Evolutionary conservation across 2,797 vertebrate species (phyloP), one percentile per base, ranked within the genome.

Genomic region (Mallotus villosus): DNA sequence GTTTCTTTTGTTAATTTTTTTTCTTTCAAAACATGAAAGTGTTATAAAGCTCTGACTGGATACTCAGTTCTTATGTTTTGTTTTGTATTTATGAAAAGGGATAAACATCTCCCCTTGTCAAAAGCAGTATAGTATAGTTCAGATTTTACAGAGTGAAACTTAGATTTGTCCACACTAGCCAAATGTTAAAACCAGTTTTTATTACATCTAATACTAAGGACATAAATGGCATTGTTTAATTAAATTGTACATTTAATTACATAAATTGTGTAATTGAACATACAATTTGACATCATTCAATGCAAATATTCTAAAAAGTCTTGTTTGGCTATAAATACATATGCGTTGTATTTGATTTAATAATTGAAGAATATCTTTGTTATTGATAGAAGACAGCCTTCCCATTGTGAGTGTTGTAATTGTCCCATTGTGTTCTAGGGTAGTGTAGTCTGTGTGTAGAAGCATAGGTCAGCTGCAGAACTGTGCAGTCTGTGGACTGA

Each of bases 401-500:
- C 76, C 41, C 79, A 74, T 87, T 74, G 84, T 90, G 75, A 81
- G 81, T 78, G 81, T 79, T 78, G 74, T 86, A 71, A 76, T 80
- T 67, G 32, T 74, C 41, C 66, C 71, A 67, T 74, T 85, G 71
- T 82, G 57, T 67, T 71, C 66, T 89, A 88, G 78, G 41, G 74
- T 84, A 61, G 81, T 82, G 67, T 53, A 60, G 32, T 34, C 32
- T 37, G 51, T 74, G 71, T 76, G 21, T 65, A 63, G 78, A 79
- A 71, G 71, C 84, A 87, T 81, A 78, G 73, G 78, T 67, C 82
- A 90, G 83, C 46, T 21, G 65, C 71, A 75, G 63, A 65, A 67
- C 72, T 67, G 78, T 65, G 21, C 78, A 21, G 58, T 60, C 55
- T 22, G 12, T 67, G 74, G 78, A 66, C 63, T 63, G 46, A 53